Conservation (phyloP, 2,797 vertebrate genomes). For the Silurus aristotelis region DNA sequence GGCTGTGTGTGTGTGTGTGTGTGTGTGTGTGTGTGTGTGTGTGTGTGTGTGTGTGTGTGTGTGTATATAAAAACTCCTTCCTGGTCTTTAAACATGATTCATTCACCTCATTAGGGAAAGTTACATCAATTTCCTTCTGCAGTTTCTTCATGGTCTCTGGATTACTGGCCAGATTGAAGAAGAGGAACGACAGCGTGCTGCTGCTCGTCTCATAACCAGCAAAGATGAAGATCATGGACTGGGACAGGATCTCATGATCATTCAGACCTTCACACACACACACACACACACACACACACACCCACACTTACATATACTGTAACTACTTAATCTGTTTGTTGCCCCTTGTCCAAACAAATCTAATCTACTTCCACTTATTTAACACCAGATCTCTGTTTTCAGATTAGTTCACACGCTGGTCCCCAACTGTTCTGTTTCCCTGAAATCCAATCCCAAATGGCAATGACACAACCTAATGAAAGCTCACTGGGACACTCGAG, state of each 20-base stretch:
- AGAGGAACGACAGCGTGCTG: conserved; percentile 66
- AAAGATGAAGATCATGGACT: conserved; percentile 76
- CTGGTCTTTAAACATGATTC: neutral
- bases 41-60: neutral
- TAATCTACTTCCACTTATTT: neutral
- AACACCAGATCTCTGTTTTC: neutral
- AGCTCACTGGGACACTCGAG: neutral
- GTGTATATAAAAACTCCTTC: neutral
- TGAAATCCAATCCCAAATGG: neutral
- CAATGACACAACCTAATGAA: neutral
- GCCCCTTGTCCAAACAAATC: too few relatives aligned
- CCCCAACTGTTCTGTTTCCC: too few relatives aligned
- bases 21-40: neutral
- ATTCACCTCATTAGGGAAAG: conserved; percentile 76
- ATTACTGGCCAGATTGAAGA: conserved; percentile 71
- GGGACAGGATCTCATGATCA: conserved; percentile 77
- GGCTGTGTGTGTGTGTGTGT: neutral
- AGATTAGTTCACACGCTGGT: too few relatives aligned
- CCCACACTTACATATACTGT: neutral
- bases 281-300: neutral
- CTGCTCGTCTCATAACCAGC: conserved; percentile 79
- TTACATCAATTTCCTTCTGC: conserved; percentile 74
- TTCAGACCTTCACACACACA: conserved; percentile 70
- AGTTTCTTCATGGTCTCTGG: conserved; percentile 73
- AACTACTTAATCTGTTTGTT: too few relatives aligned